A percentile compares a stretch with the other conserved stretches of the same genome.
These are phyloP conservation scores for Sitta carolinensis DNA, from an alignment of 2,797 vertebrate genomes.

Conservation along the genomic window DNA sequence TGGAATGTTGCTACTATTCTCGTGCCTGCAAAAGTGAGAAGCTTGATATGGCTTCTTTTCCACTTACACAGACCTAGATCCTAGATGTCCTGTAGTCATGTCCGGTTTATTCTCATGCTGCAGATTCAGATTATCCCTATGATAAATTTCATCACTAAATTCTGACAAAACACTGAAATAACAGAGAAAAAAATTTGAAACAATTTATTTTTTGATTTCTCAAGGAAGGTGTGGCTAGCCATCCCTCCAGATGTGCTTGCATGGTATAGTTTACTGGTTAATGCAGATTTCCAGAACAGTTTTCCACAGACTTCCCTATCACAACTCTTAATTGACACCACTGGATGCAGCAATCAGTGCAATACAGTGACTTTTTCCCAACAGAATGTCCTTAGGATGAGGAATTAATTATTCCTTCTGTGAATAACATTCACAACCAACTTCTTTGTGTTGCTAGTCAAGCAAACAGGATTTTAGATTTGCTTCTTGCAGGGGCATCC, in stretches of 20 bases:
- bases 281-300: background rate
- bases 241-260: background rate
- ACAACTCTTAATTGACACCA: background rate
- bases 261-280: background rate
- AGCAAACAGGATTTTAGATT: background rate
- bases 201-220: background rate
- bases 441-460: background rate
- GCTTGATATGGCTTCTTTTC: background rate
- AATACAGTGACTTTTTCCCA: background rate
- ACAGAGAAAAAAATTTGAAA: background rate
- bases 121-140: background rate
- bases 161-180: background rate
- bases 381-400: background rate
- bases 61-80: background rate
- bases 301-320: background rate
- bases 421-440: background rate
- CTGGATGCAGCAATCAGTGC: background rate
- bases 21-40: background rate
- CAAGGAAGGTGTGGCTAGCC: background rate
- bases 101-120: background rate
- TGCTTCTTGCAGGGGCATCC: background rate
- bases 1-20: background rate
- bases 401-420: constrained; percentile 2
- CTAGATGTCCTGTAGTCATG: background rate
- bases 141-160: background rate